Percentiles rank a stretch among this genome's conserved stretches.
Evolutionary conservation across 2,797 vertebrate species (phyloP).

Genomic region (Perodicticus potto): DNA sequence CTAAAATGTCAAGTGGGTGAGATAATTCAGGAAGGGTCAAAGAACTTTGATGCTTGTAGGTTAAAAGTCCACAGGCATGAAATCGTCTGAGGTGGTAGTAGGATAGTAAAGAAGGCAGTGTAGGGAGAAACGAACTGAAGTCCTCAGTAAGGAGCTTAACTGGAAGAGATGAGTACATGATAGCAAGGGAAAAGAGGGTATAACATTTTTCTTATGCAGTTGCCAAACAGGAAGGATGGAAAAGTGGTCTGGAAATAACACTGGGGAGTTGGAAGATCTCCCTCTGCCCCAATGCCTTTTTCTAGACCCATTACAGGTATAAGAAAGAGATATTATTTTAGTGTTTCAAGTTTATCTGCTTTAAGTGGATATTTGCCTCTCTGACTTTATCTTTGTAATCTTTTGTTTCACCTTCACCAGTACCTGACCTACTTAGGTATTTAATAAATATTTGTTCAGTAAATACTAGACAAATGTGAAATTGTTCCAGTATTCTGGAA

Average conservation of each 20-base stretch:
- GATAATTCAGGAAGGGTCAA: neutral
- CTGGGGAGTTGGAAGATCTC: neutral
- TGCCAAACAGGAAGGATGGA: neutral
- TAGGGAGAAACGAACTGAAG: neutral
- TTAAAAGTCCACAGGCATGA: neutral
- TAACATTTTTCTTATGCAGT: neutral
- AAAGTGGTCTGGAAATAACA: neutral
- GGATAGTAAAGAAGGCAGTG: neutral
- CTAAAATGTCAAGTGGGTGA: constrained; percentile 50
- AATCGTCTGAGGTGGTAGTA: neutral
- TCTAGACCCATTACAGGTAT: neutral
- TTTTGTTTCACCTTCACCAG: constrained; percentile 53
- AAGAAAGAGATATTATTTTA: constrained; percentile 33
- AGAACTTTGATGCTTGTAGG: neutral
- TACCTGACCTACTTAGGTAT: neutral
- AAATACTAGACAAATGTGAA: constrained; percentile 37
- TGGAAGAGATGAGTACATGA: neutral
- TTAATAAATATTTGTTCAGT: constrained; percentile 54
- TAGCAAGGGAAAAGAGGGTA: neutral
- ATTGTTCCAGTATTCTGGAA: neutral
- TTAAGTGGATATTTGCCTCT: constrained; percentile 39
- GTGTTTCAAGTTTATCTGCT: constrained; percentile 16
- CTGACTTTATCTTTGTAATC: constrained; percentile 1
- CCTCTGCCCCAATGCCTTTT: neutral
- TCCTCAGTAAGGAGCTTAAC: neutral